These are phyloP conservation scores for Nipponacmea schrenckii DNA, from an alignment of 2,888 invertebrate genomes.

Conservation along the genomic window DNA sequence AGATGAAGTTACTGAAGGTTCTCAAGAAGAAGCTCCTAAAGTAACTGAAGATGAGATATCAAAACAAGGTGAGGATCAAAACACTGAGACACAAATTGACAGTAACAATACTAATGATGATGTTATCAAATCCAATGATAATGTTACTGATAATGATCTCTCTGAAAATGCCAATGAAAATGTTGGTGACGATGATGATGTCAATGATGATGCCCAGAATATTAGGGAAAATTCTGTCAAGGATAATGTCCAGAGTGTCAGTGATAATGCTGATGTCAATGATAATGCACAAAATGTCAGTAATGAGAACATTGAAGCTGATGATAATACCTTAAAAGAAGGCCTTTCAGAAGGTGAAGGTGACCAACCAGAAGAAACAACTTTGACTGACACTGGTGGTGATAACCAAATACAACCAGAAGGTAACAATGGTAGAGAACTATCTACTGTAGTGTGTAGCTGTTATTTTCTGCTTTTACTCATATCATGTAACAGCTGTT, in stretches of 20 bases:
- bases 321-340: conserved; percentile 8
- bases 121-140: neutral
- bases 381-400: neutral
- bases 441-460: neutral
- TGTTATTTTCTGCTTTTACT: too few species aligned
- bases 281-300: neutral
- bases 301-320: too few species aligned
- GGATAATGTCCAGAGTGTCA: neutral
- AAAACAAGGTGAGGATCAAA: conserved; percentile 4
- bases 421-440: neutral
- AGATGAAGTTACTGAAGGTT: too few species aligned
- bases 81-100: neutral
- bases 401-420: conserved; percentile 19
- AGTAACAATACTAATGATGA: neutral
- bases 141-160: neutral
- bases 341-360: conserved; percentile 11
- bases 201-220: neutral
- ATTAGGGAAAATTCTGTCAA: neutral
- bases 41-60: conserved; percentile 6
- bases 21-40: neutral
- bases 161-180: neutral
- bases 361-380: conserved; percentile 2
- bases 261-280: conserved; percentile 6
- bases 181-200: neutral
- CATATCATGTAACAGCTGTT: too few species aligned